Evolutionary conservation across 2,888 invertebrate genomes (phyloP).

Genomic region (Steromphala cineraria): DNA sequence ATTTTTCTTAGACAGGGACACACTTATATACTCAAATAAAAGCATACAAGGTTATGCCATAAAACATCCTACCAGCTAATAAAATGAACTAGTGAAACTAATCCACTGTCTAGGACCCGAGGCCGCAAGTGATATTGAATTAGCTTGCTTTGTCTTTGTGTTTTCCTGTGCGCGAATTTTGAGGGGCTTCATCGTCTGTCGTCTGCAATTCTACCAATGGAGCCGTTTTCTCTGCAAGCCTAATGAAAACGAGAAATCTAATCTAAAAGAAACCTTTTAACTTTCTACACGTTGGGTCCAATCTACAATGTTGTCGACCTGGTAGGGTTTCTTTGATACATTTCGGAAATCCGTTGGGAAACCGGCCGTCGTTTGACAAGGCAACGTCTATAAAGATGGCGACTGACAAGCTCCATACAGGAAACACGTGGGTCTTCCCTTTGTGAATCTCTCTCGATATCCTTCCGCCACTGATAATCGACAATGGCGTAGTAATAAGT

Average conservation of each 20-base stretch:
- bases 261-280: background rate
- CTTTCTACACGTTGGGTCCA: background rate
- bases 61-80: no score
- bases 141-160: background rate
- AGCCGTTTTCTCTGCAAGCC: background rate
- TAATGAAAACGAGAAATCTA: constrained; percentile 12
- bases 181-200: background rate
- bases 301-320: background rate
- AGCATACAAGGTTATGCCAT: no score
- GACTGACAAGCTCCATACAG: constrained; percentile 2
- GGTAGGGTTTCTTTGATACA: constrained; percentile 12
- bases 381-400: background rate
- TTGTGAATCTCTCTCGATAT: background rate
- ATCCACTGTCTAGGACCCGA: no score
- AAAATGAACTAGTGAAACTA: no score
- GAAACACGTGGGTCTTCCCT: constrained; percentile 1
- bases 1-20: no score
- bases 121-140: background rate
- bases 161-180: background rate
- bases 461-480: background rate
- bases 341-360: constrained; percentile 14
- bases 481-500: background rate
- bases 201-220: background rate
- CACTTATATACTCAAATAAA: no score
- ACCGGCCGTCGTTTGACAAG: background rate